Evolutionary conservation across 2,113 vertebrate species (phyloP).

Genomic region (Muntiacus reevesi): DNA sequence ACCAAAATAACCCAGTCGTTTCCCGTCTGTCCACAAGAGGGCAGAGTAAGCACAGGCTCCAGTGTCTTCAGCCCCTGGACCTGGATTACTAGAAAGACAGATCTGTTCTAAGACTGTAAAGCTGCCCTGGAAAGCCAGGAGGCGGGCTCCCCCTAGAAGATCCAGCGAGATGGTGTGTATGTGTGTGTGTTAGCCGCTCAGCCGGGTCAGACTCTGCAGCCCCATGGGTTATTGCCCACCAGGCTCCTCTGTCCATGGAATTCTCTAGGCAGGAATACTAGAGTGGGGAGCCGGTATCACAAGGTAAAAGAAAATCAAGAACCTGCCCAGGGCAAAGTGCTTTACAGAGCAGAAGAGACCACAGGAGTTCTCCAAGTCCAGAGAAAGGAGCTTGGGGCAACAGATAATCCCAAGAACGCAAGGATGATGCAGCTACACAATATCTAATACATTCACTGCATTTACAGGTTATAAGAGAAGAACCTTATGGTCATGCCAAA

Average conservation of each 20-base stretch:
- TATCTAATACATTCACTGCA: not conserved
- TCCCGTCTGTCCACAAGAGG: constrained; percentile 48
- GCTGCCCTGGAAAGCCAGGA: not conserved
- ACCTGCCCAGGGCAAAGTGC: not conserved
- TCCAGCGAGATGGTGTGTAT: not conserved
- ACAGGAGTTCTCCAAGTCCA: not conserved
- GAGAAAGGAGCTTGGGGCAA: not conserved
- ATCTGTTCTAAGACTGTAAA: not conserved
- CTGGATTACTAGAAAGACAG: not conserved
- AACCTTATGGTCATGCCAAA: not conserved
- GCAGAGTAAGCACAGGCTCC: constrained; percentile 10
- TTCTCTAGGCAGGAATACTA: not conserved
- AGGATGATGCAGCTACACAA: not conserved
- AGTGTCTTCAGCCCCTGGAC: not conserved
- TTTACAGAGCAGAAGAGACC: not conserved
- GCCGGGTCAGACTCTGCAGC: not conserved
- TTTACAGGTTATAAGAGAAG: not conserved
- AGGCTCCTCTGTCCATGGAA: not conserved
- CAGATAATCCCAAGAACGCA: not conserved
- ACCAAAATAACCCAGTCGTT: not conserved
- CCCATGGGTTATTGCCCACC: not conserved
- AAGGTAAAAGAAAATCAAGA: not conserved
- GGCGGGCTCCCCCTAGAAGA: not conserved
- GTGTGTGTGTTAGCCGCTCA: not conserved
- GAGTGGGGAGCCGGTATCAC: not conserved